Evolutionary conservation across 1,140 invertebrate genomes (phyloP).

Genomic region (Adoxophyes honmai): DNA sequence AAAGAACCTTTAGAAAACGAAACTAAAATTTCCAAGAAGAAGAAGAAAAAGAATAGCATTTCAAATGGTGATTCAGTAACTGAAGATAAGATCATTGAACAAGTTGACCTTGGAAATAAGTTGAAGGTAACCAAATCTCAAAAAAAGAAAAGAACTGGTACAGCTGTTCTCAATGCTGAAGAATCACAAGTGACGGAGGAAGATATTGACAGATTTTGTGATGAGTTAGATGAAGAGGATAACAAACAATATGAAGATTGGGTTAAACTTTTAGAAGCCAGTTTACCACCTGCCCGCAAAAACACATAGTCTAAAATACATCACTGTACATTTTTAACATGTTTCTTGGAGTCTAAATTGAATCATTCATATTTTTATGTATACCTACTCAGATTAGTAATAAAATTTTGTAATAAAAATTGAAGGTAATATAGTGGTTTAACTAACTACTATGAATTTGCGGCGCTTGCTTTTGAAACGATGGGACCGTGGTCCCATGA

Average conservation of each 20-base stretch:
- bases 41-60: background rate
- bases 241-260: conserved; percentile 63
- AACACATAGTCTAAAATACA: conserved; percentile 25
- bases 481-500: too few species aligned
- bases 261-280: conserved; percentile 61
- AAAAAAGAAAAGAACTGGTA: conserved; percentile 22
- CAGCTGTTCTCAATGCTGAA: conserved; percentile 19
- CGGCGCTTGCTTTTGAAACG: too few species aligned
- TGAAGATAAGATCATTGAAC: too few species aligned
- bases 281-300: conserved; percentile 39
- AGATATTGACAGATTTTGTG: conserved; percentile 67
- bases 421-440: too few species aligned
- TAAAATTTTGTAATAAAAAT: too few species aligned
- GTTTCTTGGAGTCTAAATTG: too few species aligned
- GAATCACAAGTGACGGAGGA: conserved; percentile 56
- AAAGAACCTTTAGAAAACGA: background rate
- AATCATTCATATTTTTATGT: too few species aligned
- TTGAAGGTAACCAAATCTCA: conserved; percentile 13
- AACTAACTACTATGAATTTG: too few species aligned
- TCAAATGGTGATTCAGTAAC: too few species aligned
- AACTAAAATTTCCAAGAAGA: background rate
- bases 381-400: too few species aligned
- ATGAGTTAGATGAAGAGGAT: conserved; percentile 58
- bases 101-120: too few species aligned
- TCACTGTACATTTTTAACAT: too few species aligned